phyloP scores from a whole-genome alignment of 2,797 vertebrate genomes.

The Chiloscyllium punctatum region DNA sequence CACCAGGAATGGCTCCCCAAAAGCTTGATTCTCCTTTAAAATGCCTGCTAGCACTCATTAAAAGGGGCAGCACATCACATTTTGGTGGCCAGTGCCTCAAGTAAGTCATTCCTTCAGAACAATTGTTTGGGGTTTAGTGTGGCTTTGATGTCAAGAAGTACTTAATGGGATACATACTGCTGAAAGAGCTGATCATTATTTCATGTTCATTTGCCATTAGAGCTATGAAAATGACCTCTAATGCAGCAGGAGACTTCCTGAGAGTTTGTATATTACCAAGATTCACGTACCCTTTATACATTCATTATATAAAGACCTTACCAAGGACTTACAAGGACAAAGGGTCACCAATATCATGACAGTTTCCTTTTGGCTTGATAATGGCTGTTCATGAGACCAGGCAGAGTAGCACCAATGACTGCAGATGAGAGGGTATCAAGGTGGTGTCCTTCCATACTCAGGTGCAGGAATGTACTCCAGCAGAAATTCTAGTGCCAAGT shows the following conservation, averaged over 20 bases:
- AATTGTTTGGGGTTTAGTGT: neutral
- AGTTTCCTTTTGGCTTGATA: neutral
- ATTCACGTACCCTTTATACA: no score
- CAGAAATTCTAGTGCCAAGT: no score
- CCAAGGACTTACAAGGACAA: neutral
- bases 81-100: neutral
- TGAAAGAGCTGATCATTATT: neutral
- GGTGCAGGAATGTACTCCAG: neutral
- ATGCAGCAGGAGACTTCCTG: neutral
- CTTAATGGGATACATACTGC: neutral
- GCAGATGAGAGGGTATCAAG: neutral
- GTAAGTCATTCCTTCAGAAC: neutral
- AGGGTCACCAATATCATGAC: neutral
- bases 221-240: neutral
- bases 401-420: neutral
- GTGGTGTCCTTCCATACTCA: neutral
- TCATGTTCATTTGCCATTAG: neutral
- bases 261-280: neutral
- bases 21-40: neutral
- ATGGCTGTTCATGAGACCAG: neutral
- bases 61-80: no score
- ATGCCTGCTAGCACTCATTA: neutral
- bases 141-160: neutral
- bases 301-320: neutral
- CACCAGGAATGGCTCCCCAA: neutral